Evolutionary conservation across 2,888 invertebrate species (phyloP).

Genomic region (Leucoma salicis): DNA sequence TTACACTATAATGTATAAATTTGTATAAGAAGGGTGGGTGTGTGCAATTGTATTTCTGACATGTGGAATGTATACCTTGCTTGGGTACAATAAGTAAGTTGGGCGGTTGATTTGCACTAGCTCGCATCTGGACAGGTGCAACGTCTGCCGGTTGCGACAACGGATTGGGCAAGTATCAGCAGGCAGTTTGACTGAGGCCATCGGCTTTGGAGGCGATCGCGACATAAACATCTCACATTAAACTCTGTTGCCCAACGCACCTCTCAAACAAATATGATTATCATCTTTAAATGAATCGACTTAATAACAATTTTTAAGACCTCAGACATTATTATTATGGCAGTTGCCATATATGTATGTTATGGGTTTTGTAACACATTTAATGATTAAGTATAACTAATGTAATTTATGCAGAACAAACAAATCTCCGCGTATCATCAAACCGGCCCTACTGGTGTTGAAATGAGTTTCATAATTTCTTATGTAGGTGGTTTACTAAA

Average conservation of each 20-base stretch:
- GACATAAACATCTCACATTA: slow-evolving; percentile 74
- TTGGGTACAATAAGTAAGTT: slow-evolving; percentile 46
- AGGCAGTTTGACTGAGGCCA: slow-evolving; percentile 64
- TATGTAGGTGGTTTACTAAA: slow-evolving; percentile 31
- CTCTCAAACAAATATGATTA: slow-evolving; percentile 68
- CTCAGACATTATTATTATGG: slow-evolving; percentile 8
- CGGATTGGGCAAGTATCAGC: slow-evolving; percentile 70
- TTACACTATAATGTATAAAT: slow-evolving; percentile 13
- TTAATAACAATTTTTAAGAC: slow-evolving; percentile 46
- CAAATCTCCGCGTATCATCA: slow-evolving; percentile 45
- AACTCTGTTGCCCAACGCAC: slow-evolving; percentile 66
- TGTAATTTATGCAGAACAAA: slow-evolving; percentile 46
- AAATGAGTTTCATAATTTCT: slow-evolving; percentile 50
- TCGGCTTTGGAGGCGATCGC: slow-evolving; percentile 64
- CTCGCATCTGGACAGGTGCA: slow-evolving; percentile 75
- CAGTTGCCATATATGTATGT: slow-evolving; percentile 11
- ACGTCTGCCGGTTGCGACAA: slow-evolving; percentile 76
- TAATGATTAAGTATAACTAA: slow-evolving; percentile 38
- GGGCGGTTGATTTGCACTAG: slow-evolving; percentile 61
- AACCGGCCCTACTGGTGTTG: slow-evolving; percentile 49
- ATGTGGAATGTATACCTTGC: slow-evolving; percentile 39
- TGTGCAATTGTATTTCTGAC: slow-evolving; percentile 16
- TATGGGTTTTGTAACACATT: slow-evolving; percentile 30
- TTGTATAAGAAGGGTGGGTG: background rate
- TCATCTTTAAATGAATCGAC: slow-evolving; percentile 56